These are phyloP conservation scores for Hyles vespertilio DNA, from an alignment of 1,140 invertebrate genomes.

Conservation along the genomic window DNA sequence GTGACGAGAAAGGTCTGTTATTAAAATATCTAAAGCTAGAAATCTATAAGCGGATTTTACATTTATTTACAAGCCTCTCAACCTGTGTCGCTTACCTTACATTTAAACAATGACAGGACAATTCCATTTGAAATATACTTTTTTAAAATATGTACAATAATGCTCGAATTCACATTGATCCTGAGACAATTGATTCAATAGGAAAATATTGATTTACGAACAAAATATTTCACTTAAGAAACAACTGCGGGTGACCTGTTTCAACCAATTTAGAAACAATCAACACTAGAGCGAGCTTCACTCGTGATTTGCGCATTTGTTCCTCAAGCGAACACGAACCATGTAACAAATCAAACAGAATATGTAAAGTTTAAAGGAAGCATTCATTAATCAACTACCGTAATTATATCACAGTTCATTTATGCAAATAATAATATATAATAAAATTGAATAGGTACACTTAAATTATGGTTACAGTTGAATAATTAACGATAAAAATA, in stretches of 20 bases:
- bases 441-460: constrained; percentile 14
- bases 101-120: constrained; percentile 39
- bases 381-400: constrained; percentile 68
- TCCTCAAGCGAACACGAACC: background rate
- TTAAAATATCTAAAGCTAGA: constrained; percentile 25
- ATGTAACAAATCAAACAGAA: constrained; percentile 3
- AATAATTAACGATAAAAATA: constrained; percentile 38
- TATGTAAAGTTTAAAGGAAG: constrained; percentile 52
- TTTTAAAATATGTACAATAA: constrained; percentile 10
- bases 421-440: constrained; percentile 63
- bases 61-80: constrained; percentile 62
- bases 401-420: constrained; percentile 74
- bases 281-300: no score
- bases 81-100: constrained; percentile 23
- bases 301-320: background rate
- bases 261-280: no score
- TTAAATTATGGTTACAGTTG: constrained; percentile 29
- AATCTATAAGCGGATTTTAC: constrained; percentile 29
- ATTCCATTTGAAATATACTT: constrained; percentile 47
- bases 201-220: constrained; percentile 10
- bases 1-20: constrained; percentile 9
- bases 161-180: constrained; percentile 26
- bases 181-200: constrained; percentile 29
- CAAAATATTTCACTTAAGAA: no score
- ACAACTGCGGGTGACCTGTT: no score